Evolutionary conservation across 1,140 invertebrate genomes (phyloP), one percentile per base, ranked within the genome.

Genomic region (Drosophila suzukii): DNA sequence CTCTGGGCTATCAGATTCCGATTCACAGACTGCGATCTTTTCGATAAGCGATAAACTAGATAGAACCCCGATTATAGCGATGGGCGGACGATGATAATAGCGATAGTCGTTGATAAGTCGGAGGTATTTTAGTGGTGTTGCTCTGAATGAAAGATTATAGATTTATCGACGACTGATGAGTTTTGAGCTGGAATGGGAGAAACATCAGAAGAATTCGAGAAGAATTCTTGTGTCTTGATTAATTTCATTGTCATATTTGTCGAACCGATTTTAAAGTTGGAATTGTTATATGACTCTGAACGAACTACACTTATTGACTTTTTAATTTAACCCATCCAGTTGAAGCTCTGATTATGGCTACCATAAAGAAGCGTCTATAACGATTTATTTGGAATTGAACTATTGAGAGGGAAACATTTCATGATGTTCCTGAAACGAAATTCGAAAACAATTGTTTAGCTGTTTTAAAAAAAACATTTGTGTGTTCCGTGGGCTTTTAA

Each of bases 391-490:
- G 30, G 27, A 46, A 46, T 58, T 58, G 56, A 30, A 61, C 61
- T 65, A 61, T 15, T 55, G 56, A 44, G 36, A 65, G 32, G 56
- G 65, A 68, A 68, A 68, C 61, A 66, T 66, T 68, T 68, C 44
- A 66, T 68, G 65, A 67, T 68, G 65, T 68, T 53, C 62, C 65
- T 68, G 65, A 68, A 68, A 68, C 38, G 65, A 68, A 32, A 68
- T 68, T 53, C 12, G 59, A 66, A 66, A 68, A 67, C 60, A 65
- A 34, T 46, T 43, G 27, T 65, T 65, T 61, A 65, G 61, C 56
- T 61, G 57, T 61, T 30, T 61, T 27, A 20, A 2, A 34, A 46
- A 44, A 17, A 58, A 2, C 57, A 27, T 32, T 39, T 59, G 36
- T 62, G 27, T 12, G 36, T 62, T 59, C 36, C 57, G 54, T 41